Percentiles rank a stretch among this genome's conserved stretches.
These are phyloP conservation scores for Meda fulgida DNA, from an alignment of 2,797 vertebrate genomes.

Conservation along the genomic window DNA sequence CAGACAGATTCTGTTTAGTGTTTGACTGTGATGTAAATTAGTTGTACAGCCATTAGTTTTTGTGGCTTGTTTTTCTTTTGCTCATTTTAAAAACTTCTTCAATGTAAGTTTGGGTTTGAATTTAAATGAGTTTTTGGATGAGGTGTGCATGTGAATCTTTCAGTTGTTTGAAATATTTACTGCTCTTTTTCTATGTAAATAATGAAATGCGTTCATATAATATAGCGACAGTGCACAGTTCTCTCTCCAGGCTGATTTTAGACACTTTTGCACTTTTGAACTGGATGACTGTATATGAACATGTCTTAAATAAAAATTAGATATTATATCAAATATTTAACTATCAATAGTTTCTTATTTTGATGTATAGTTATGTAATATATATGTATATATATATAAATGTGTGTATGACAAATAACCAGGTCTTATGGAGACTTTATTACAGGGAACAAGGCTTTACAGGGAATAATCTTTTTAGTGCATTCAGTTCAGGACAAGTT, in stretches of 20 bases:
- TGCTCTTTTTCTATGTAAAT: slow-evolving; percentile 7
- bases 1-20: neutral
- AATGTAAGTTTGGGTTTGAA: neutral
- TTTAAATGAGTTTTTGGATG: neutral
- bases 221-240: neutral
- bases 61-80: neutral
- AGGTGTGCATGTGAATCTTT: neutral
- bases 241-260: neutral
- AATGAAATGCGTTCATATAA: neutral
- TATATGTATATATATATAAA: neutral
- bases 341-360: neutral
- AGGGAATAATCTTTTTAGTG: neutral
- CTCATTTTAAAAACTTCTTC: neutral
- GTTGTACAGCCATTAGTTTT: no score
- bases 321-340: neutral
- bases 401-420: neutral
- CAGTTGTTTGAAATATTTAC: neutral
- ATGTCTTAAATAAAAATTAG: neutral
- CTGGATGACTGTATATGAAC: neutral
- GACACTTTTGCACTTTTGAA: slow-evolving; percentile 7
- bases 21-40: neutral
- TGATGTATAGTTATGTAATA: neutral
- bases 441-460: neutral
- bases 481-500: neutral
- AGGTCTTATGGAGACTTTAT: neutral